Percentiles rank a stretch among this genome's conserved stretches.
Conservation (phyloP, 2,888 invertebrate species). For the Nipponacmea schrenckii region DNA sequence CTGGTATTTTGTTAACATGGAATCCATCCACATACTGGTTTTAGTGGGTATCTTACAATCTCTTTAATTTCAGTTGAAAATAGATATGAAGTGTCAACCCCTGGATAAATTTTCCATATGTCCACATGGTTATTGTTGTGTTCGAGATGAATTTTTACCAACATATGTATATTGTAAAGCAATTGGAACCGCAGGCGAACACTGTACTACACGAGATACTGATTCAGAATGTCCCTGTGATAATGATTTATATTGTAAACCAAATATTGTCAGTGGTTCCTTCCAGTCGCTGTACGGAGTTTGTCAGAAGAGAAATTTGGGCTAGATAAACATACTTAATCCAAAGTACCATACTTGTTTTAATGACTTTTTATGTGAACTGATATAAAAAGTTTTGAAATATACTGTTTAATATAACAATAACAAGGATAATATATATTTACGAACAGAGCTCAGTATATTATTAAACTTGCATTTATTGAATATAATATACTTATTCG, state of each 20-base stretch:
- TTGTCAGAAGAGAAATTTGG: conserved; percentile 17
- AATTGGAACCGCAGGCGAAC: conserved; percentile 21
- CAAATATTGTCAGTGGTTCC: conserved; percentile 28
- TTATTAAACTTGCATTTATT: no score
- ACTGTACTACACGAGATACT: conserved; percentile 28
- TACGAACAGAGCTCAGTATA: no score
- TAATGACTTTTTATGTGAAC: no score
- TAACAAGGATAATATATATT: no score
- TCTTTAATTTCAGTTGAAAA: conserved; percentile 10
- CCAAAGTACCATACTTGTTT: no score
- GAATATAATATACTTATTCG: no score
- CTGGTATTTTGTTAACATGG: no score
- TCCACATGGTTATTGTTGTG: conserved; percentile 37
- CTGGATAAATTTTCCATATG: conserved; percentile 25
- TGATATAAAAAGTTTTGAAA: no score
- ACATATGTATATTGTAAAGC: conserved; percentile 36
- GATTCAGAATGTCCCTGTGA: conserved; percentile 35
- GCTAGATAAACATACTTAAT: no score
- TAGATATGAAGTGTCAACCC: conserved; percentile 29
- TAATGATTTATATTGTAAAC: conserved; percentile 27
- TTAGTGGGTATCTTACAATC: no score
- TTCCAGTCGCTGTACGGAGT: conserved; percentile 35
- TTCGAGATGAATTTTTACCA: conserved; percentile 38
- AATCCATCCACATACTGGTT: no score
- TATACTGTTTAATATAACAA: no score